Evolutionary conservation across 1,140 invertebrate genomes (phyloP), one percentile per base, ranked within the genome.

Genomic region (Drosophila fuyamai): DNA sequence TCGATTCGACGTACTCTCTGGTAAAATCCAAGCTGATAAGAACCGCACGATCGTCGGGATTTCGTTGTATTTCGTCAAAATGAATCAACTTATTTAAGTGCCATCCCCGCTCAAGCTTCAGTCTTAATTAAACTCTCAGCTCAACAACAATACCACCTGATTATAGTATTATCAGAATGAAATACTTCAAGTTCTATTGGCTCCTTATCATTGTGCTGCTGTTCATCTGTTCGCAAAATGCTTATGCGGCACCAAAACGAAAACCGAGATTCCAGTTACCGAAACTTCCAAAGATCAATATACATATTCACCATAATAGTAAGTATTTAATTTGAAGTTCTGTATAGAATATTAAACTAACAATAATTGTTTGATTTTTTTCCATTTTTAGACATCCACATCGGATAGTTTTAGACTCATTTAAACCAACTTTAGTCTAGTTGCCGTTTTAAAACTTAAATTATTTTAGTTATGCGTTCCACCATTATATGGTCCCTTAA

Each of bases 261-360:
- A 86, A 61, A 16, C 44, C 56, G 8, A 44, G 16, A 51, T 10
- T 66, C 13, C 35, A 50, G 1, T 3, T 48, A 9, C 47, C 47
- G 2, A 48, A 48, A 32, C n/a, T 41, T 14, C 40, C 40, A 41
- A 85, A 86, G 51, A 36, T 88, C 2, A 68, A 83, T 38, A 79
- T 88, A 10, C 74, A 89, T 41, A 83, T 89, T 16, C 84, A 89
- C 57, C 83, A 88, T 44, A 88, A 89, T 65, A 89, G 83, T 88
- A 61, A 88, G 84, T 70, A 35, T 18, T 35, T 0, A 9, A 12
- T 0, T 0, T 40, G 54, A 23, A 50, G 16, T 35, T 43, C 4
- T 14, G 6, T 5, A 6, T 13, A 35, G 46, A 32, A 23, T 1
- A 27, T 43, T 7, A 6, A 29, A n/a, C 47, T 10, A 35, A 35